These are phyloP conservation scores for Spatula versicolor DNA, from an alignment of 2,797 vertebrate species.

Conservation along the genomic window DNA sequence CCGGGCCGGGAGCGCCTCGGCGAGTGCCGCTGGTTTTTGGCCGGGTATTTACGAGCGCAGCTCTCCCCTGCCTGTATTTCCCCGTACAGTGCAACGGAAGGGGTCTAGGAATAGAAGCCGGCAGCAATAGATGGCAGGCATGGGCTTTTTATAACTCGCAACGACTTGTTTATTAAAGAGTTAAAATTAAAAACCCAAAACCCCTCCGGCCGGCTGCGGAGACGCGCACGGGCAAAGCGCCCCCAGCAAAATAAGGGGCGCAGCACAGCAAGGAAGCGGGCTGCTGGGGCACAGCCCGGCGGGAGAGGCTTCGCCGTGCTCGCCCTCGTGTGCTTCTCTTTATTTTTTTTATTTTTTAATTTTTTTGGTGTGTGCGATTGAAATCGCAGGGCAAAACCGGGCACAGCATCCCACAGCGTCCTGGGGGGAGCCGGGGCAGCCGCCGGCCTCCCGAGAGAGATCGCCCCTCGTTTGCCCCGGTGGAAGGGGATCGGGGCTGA, in stretches of 20 bases:
- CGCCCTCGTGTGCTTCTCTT: background rate
- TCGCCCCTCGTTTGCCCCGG: fast-evolving
- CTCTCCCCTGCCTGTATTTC: slow-evolving; percentile 25
- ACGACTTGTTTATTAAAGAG: background rate
- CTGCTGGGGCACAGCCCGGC: background rate
- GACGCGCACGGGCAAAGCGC: fast-evolving
- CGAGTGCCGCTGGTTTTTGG: background rate
- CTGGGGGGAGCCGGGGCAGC: background rate
- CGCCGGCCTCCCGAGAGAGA: background rate
- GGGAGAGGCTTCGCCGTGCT: background rate
- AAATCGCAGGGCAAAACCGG: background rate
- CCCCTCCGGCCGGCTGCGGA: background rate
- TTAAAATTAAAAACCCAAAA: background rate
- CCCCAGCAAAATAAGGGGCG: too few relatives aligned
- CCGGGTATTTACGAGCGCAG: background rate
- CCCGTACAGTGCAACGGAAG: background rate
- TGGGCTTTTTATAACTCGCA: slow-evolving; percentile 24
- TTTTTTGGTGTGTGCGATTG: too few relatives aligned
- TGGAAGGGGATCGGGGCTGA: fast-evolving
- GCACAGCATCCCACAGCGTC: background rate
- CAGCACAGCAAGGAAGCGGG: background rate
- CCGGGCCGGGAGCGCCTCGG: background rate
- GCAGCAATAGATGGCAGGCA: slow-evolving; percentile 41
- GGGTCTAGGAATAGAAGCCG: slow-evolving; percentile 31
- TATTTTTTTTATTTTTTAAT: background rate